Conservation (phyloP, 1,140 invertebrate species). For the Drosophila ironensis region DNA sequence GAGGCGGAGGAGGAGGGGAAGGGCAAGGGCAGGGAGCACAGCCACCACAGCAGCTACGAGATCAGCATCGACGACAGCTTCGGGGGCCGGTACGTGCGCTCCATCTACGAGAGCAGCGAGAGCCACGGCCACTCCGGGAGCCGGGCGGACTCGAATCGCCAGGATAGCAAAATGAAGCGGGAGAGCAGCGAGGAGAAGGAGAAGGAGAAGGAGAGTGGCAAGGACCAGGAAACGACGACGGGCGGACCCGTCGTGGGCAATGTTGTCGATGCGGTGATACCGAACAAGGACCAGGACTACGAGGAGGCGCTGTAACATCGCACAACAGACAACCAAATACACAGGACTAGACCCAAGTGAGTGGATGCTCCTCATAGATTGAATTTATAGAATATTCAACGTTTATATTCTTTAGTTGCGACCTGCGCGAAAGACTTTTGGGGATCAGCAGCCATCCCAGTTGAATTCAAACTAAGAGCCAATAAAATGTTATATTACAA, state of each 20-base stretch:
- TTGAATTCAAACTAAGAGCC: slow-evolving; percentile 12
- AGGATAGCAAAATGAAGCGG: not conserved
- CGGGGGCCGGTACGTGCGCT: slow-evolving; percentile 57
- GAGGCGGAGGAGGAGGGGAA: not conserved
- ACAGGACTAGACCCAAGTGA: too few relatives aligned
- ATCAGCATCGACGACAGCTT: slow-evolving; percentile 72
- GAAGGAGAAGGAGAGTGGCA: not conserved
- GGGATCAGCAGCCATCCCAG: not conserved
- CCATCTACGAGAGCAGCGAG: slow-evolving; percentile 68
- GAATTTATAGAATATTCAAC: not conserved
- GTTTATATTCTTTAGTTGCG: not conserved
- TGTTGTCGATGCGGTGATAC: not conserved
- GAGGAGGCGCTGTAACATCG: slow-evolving; percentile 45
- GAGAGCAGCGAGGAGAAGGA: not conserved
- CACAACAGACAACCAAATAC: not conserved
- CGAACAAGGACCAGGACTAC: slow-evolving; percentile 26
- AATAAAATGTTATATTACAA: slow-evolving; percentile 20
- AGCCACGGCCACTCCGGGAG: slow-evolving; percentile 57
- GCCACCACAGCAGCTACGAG: slow-evolving; percentile 69
- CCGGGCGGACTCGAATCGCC: slow-evolving; percentile 10
- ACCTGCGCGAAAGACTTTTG: not conserved
- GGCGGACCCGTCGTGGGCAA: not conserved
- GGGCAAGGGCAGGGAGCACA: slow-evolving; percentile 12
- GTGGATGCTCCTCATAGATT: not conserved
- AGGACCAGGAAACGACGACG: not conserved